A percentile compares a stretch with the other conserved stretches of the same genome.
Conservation (phyloP, 2,888 invertebrate species). For the Macrophya annulata region DNA sequence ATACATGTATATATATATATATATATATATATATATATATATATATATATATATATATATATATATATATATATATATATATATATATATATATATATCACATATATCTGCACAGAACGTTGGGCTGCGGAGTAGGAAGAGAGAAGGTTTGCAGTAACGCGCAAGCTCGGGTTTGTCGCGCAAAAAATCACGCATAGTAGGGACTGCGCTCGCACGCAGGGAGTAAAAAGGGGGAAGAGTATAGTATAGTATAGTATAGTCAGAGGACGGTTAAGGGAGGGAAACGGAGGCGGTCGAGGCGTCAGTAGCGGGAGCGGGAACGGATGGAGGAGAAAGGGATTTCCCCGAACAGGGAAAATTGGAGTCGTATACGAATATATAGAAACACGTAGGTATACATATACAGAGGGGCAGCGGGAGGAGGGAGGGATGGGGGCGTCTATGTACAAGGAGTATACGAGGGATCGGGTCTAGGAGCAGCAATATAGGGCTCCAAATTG, state of each 20-base stretch:
- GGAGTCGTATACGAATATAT: slow-evolving; percentile 52
- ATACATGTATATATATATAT: background rate
- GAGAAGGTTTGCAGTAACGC: slow-evolving; percentile 46
- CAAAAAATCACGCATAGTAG: slow-evolving; percentile 50
- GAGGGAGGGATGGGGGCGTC: background rate
- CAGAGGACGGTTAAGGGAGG: slow-evolving; percentile 11
- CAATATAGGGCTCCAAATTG: slow-evolving; percentile 52
- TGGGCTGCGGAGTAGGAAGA: slow-evolving; percentile 20
- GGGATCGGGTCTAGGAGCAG: slow-evolving; percentile 51
- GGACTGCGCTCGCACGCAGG: slow-evolving; percentile 37
- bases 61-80: background rate
- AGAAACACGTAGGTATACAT: slow-evolving; percentile 13
- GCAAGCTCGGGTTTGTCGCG: slow-evolving; percentile 49
- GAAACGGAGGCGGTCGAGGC: background rate
- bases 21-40: background rate
- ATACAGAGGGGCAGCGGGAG: background rate
- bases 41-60: background rate
- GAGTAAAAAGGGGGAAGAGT: slow-evolving; percentile 31
- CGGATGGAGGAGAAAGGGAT: slow-evolving; percentile 46
- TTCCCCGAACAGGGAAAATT: slow-evolving; percentile 52
- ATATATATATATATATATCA: background rate
- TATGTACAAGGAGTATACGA: slow-evolving; percentile 21
- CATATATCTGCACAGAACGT: background rate
- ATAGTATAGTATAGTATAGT: background rate
- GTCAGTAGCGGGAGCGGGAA: background rate